Evolutionary conservation across 2,888 invertebrate genomes (phyloP).

Genomic region (Trichogramma dendrolimi): DNA sequence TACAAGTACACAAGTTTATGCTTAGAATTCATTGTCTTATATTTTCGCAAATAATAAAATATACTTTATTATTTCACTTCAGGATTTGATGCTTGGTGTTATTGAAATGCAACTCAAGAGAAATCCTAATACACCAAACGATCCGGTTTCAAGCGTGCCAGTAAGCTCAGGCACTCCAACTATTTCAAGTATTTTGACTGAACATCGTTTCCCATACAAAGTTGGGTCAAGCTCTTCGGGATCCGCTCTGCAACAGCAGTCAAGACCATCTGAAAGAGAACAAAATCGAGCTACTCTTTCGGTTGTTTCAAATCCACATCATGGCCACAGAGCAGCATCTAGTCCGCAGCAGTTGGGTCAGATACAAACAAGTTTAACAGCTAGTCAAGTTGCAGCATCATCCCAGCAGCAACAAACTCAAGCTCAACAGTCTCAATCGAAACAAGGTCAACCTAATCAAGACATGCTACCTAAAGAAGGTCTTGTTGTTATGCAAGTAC

Average conservation of each 20-base stretch:
- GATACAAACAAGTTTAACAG: slow-evolving; percentile 65
- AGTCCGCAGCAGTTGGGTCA: slow-evolving; percentile 50
- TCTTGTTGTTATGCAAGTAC: slow-evolving; percentile 61
- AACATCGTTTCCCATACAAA: slow-evolving; percentile 56
- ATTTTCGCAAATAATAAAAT: no score
- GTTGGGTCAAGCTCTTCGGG: slow-evolving; percentile 41
- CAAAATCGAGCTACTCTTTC: slow-evolving; percentile 63
- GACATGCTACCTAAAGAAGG: slow-evolving; percentile 62
- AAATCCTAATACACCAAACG: slow-evolving; percentile 55
- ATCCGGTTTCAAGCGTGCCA: slow-evolving; percentile 42
- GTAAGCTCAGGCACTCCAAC: slow-evolving; percentile 57
- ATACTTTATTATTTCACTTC: not conserved
- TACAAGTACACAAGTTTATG: not conserved
- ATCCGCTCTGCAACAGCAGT: slow-evolving; percentile 30
- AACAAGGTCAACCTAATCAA: slow-evolving; percentile 33
- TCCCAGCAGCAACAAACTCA: slow-evolving; percentile 27
- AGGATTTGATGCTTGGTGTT: slow-evolving; percentile 74
- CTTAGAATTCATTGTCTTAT: not conserved
- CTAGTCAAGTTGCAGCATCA: slow-evolving; percentile 54
- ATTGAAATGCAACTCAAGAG: slow-evolving; percentile 77
- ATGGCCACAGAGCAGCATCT: slow-evolving; percentile 45
- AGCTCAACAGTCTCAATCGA: not conserved
- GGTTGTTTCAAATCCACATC: slow-evolving; percentile 57
- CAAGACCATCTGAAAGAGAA: slow-evolving; percentile 42
- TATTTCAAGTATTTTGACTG: slow-evolving; percentile 60